Conservation (phyloP, 2,888 invertebrate species). For the Limnephilus marmoratus region DNA sequence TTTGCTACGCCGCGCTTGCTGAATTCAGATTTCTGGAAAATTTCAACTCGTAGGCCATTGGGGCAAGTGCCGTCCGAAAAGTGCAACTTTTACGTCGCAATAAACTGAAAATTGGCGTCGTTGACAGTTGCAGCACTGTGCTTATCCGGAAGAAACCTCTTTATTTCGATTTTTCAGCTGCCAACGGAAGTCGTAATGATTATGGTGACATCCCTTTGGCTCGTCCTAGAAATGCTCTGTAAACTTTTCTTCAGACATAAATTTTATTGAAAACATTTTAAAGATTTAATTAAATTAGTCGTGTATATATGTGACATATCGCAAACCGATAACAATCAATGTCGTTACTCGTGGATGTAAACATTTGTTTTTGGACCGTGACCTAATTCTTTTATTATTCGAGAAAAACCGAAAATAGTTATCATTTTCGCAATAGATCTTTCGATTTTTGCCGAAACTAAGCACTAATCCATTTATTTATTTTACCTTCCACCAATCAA, state of each 20-base stretch:
- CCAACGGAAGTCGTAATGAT: not conserved
- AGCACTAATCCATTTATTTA: not conserved
- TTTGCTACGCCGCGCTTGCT: not conserved
- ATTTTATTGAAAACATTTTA: too few species aligned
- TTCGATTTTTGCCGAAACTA: not conserved
- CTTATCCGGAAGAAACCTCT: not conserved
- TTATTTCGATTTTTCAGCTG: not conserved
- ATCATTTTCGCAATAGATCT: not conserved
- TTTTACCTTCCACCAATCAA: constrained; percentile 27
- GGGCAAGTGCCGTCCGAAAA: constrained; percentile 44
- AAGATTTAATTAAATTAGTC: too few species aligned
- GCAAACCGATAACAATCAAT: not conserved
- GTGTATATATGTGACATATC: not conserved
- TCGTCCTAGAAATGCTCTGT: too few species aligned
- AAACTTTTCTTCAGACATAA: not conserved
- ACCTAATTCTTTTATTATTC: not conserved
- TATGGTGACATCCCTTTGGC: not conserved
- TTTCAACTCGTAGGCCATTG: not conserved
- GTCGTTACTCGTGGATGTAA: not conserved
- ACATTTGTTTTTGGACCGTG: not conserved
- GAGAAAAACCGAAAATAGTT: not conserved
- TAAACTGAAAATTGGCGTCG: constrained; percentile 13
- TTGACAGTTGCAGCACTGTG: constrained; percentile 31
- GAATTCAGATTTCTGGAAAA: not conserved
- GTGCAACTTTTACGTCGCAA: constrained; percentile 28